Percentiles rank a stretch among this genome's conserved stretches.
Conservation (phyloP, 2,888 invertebrate genomes). For the Hetaerina titia region DNA sequence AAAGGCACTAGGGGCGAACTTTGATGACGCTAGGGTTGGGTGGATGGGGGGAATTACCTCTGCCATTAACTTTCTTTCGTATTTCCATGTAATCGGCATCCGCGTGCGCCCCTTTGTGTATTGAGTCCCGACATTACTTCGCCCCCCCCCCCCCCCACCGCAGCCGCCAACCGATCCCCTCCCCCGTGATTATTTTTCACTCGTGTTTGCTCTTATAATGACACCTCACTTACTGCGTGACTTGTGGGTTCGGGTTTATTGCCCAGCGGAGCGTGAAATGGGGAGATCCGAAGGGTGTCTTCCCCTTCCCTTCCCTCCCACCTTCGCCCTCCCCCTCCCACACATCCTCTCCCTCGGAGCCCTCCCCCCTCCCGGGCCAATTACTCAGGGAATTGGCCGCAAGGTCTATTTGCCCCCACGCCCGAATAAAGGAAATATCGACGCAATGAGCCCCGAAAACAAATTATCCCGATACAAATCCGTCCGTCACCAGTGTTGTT, state of each 20-base stretch:
- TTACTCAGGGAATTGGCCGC: conserved; percentile 9
- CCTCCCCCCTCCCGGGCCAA: neutral
- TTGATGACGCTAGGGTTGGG: neutral
- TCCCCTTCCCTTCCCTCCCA: neutral
- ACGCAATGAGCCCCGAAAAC: neutral
- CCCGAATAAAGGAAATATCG: conserved; percentile 8
- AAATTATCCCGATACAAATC: conserved; percentile 35
- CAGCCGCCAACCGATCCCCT: neutral
- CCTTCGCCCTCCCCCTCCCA: neutral
- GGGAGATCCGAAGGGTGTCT: neutral
- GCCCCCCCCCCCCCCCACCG: neutral
- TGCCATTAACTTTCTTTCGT: conserved; percentile 13
- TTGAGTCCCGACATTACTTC: neutral
- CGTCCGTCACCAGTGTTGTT: neutral
- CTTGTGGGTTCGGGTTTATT: conserved; percentile 26
- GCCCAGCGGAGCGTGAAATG: conserved; percentile 2
- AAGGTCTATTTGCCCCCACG: conserved; percentile 13
- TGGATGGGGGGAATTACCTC: neutral
- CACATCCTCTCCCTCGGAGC: neutral
- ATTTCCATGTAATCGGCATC: neutral
- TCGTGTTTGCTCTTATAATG: conserved; percentile 22
- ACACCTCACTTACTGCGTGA: conserved; percentile 16
- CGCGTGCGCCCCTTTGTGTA: neutral
- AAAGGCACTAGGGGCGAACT: neutral
- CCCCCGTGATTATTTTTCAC: neutral